Evolutionary conservation across 1,140 invertebrate genomes (phyloP), one percentile per base, ranked within the genome.

Genomic region (Gonatopus flavifemur): DNA sequence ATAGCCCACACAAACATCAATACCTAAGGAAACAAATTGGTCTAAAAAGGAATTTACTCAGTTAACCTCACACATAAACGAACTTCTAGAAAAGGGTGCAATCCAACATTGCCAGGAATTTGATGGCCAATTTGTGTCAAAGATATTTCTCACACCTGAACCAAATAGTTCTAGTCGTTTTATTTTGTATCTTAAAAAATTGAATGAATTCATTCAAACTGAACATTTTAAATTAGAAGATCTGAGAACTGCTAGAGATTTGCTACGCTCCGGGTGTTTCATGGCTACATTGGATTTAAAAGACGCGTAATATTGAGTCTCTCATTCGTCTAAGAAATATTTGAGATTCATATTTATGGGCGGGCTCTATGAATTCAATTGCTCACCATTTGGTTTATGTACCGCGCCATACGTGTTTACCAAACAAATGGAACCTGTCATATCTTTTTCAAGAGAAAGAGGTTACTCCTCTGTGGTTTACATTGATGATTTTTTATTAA

Each of bases 391-490:
- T 39, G 60, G 57, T 20, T 18, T 60, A 15, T 57, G 32, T 21
- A 37, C 35, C 36, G 57, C 57, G 12, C 57, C 60, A 7, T 48
- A 16, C n/a, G 32, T 55, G n/a, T 60, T 63, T 37, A 57, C 57
- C 30, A 60, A 63, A 43, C 9, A 60, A 19, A 57, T 60, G 45
- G 54, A 63, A 38, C 55, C 52, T 8, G 39, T 52, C 44, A 32
- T 32, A 13, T 35, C 37, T 21, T 20, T 19, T 44, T 52, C 32
- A 20, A 52, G 49, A 20, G n/a, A 39, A 31, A 40, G 30, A 18
- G 15, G 42, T 16, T 52, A 38, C 7, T 19, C 24, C 3, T 52
- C 41, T 19, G 49, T 52, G 12, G 22, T 45, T 15, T 52, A 41
- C 33, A 22, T 45, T 4, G 35, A 52, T 31, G 22, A 52, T 45